A percentile compares a stretch with the other conserved stretches of the same genome.
These are phyloP conservation scores for Drosophila nr. perissopoda DNA, from an alignment of 2,888 invertebrate genomes.

Conservation along the genomic window DNA sequence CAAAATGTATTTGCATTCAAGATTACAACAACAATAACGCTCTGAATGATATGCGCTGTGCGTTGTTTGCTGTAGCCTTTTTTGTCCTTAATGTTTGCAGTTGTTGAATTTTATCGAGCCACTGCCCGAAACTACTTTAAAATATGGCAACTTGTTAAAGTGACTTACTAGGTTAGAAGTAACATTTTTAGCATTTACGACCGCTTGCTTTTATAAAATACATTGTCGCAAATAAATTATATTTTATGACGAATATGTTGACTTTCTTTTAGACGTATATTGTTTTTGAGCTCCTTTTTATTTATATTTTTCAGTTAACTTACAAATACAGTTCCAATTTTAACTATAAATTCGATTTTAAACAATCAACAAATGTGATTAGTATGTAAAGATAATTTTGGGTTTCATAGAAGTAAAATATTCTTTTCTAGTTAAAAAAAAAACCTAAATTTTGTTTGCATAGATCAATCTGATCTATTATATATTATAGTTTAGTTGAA, in stretches of 20 bases:
- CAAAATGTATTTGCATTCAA: constrained; percentile 59
- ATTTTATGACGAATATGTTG: neutral
- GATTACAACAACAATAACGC: constrained; percentile 26
- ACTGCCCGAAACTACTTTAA: neutral
- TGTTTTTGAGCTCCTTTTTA: neutral
- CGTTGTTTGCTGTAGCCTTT: neutral
- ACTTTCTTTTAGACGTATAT: neutral
- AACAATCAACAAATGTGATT: neutral
- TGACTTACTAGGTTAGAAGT: neutral
- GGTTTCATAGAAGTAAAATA: neutral
- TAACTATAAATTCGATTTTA: neutral
- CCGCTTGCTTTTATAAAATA: neutral
- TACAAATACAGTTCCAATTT: neutral
- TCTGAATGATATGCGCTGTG: neutral
- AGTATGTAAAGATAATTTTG: neutral
- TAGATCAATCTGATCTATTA: neutral
- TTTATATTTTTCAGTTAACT: neutral
- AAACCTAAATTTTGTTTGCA: neutral
- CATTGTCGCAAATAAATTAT: neutral
- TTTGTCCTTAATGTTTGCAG: neutral
- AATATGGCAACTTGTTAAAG: neutral
- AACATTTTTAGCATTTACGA: neutral
- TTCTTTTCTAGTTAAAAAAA: neutral
- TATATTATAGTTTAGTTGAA: neutral
- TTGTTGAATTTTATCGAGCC: constrained; percentile 9